Percentiles rank a stretch among this genome's conserved stretches.
Conservation (phyloP, 1,140 invertebrate genomes). For the Microvelia longipes region DNA sequence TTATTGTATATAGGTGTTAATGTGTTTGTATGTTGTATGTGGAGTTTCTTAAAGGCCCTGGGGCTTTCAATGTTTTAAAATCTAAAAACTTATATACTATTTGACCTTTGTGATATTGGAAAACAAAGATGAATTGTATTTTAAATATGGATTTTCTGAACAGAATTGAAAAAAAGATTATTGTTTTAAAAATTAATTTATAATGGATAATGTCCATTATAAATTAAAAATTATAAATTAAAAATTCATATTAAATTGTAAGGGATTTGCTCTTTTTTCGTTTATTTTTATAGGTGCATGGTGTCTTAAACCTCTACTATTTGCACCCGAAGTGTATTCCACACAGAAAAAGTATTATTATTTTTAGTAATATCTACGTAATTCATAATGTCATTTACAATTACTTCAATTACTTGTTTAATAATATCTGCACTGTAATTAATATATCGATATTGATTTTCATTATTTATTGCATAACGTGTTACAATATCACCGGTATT, state of each 20-base stretch:
- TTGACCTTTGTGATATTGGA: background rate
- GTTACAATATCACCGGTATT: background rate
- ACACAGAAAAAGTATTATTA: background rate
- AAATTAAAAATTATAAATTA: background rate
- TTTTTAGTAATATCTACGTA: background rate
- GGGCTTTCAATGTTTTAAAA: background rate
- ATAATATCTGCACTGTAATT: background rate
- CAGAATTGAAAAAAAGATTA: background rate
- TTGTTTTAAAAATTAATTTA: background rate
- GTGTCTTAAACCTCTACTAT: background rate
- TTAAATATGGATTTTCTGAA: background rate
- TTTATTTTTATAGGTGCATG: background rate
- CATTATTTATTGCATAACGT: background rate
- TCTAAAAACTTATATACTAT: background rate
- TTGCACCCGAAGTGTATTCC: background rate
- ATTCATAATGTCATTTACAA: background rate
- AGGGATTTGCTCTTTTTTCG: background rate
- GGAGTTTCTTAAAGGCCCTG: background rate
- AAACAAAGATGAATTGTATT: background rate
- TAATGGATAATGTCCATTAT: background rate
- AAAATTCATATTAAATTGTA: background rate
- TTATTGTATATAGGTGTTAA: background rate
- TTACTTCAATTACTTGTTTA: background rate
- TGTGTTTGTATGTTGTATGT: background rate
- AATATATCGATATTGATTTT: background rate